A percentile compares a stretch with the other conserved stretches of the same genome.
phyloP scores from a whole-genome alignment of 2,888 invertebrate genomes.

The Drosophila pseudotalamancana region DNA sequence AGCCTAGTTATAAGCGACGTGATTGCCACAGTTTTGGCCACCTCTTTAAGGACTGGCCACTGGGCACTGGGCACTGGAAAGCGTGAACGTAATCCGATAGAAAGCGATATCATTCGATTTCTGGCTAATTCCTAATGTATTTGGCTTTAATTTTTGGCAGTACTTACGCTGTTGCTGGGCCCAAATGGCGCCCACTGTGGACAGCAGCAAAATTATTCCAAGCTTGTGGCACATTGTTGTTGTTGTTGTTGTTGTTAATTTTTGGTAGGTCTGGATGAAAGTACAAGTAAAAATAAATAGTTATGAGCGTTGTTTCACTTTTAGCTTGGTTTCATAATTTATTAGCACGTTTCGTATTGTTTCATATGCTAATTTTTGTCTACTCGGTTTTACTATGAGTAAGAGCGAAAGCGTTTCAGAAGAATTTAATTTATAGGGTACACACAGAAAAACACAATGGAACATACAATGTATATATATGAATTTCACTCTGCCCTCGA shows the following conservation, averaged over 20 bases:
- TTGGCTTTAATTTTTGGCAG: not conserved
- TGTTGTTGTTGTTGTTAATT: constrained; percentile 21
- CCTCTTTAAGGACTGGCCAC: constrained; percentile 29
- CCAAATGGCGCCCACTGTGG: constrained; percentile 55
- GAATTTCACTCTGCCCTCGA: constrained; percentile 65
- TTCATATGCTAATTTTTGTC: constrained; percentile 57
- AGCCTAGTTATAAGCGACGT: constrained; percentile 29
- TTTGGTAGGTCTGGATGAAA: constrained; percentile 65
- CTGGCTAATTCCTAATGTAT: constrained; percentile 6
- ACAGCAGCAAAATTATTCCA: constrained; percentile 61
- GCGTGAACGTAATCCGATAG: constrained; percentile 29
- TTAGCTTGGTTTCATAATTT: constrained; percentile 69
- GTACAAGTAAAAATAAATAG: constrained; percentile 68
- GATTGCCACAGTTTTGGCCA: constrained; percentile 9
- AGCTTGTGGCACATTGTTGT: constrained; percentile 65
- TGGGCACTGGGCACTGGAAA: no score
- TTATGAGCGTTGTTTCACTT: constrained; percentile 57
- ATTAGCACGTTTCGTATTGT: constrained; percentile 61
- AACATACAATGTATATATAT: constrained; percentile 30
- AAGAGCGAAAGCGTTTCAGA: constrained; percentile 66
- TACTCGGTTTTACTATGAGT: constrained; percentile 38
- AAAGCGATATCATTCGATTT: constrained; percentile 25
- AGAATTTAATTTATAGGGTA: constrained; percentile 22
- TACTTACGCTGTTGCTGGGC: constrained; percentile 80
- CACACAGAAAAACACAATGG: constrained; percentile 12